Evolutionary conservation across 2,888 invertebrate genomes (phyloP), one percentile per base, ranked within the genome.

Genomic region (Sinotaia quadrata): DNA sequence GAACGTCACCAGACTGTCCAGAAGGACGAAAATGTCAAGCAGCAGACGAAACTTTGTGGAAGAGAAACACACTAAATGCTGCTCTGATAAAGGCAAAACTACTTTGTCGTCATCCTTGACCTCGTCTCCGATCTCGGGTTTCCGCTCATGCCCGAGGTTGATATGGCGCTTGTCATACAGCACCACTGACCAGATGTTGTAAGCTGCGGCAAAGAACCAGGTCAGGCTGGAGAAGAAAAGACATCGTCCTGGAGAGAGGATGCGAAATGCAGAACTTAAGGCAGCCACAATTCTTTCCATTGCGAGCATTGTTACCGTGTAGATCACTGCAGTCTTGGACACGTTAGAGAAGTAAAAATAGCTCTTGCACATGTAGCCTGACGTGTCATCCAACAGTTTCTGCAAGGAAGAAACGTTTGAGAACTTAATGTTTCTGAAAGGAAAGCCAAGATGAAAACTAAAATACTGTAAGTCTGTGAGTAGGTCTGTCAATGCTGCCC

Each of bases 191-290:
- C 86, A 86, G 27, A 86, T 78, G 71, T 84, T 85, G 68, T 82
- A 86, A 8, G 86, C 81, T 0, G 84, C 77, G 0, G 84, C 80
- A 68, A 84, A 85, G 74, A 86, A 86, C 85, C 86, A 86, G 15
- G 83, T 77, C 15, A 86, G 71, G 62, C 81, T 84, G n/a, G 84
- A 81, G 51, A 82, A 84, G 71, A 86, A 86, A 76, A 85, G 78
- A 33, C 72, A 72, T 18, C 72, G 67, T 18, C 73, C 73, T n/a
- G 73, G 73, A 5, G 73, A 70, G 10, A 73, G 62, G 56, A 73
- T 70, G 51, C 74, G 65, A 49, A 68, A 69, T 36, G 71, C 68
- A 59, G 71, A 68, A 24, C 67, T 71, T 29, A 74, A 51, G 21
- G 70, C 66, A 2, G 76, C 76, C 21, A 74, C 60, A 41, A 76